Evolutionary conservation across 53 echinoderm and acorn worm species (phyloP).

Genomic region (Astropecten irregularis): DNA sequence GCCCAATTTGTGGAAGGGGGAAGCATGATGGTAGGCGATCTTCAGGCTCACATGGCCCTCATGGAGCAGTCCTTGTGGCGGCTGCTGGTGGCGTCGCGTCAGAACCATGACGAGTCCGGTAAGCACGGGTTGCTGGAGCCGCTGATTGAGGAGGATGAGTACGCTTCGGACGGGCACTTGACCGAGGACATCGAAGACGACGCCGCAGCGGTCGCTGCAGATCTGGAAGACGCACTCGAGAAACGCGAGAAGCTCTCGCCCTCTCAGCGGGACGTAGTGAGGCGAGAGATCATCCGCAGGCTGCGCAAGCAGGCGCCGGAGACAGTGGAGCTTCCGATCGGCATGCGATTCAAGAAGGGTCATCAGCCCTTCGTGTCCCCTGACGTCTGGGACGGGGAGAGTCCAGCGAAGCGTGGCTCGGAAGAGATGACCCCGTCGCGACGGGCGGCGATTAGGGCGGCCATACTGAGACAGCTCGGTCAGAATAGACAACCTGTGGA

Average conservation of each 20-base stretch:
- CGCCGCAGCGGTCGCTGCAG: too few relatives aligned
- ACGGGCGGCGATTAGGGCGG: conserved; percentile 22
- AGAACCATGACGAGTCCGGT: neutral
- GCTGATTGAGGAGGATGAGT: too few relatives aligned
- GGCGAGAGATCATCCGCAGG: conserved; percentile 31
- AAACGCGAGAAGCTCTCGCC: conserved; percentile 7
- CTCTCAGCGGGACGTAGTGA: neutral
- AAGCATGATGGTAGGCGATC: neutral
- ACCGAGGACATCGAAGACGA: too few relatives aligned
- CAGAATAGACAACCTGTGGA: neutral
- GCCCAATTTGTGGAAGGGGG: conserved; percentile 15
- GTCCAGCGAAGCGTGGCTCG: neutral
- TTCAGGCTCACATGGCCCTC: neutral
- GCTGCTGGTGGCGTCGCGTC: neutral
- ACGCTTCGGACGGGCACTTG: too few relatives aligned
- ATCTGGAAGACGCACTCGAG: too few relatives aligned
- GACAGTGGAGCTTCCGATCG: conserved; percentile 40
- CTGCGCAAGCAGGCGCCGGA: neutral
- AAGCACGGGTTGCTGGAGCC: too few relatives aligned
- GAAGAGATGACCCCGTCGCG: neutral
- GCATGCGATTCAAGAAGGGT: conserved; percentile 18
- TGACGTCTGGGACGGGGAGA: neutral
- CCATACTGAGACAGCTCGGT: conserved; percentile 14
- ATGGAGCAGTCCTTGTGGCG: neutral
- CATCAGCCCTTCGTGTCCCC: neutral